Evolutionary conservation across 1,140 invertebrate genomes (phyloP).

Genomic region (Aphelenchoides fujianensis): DNA sequence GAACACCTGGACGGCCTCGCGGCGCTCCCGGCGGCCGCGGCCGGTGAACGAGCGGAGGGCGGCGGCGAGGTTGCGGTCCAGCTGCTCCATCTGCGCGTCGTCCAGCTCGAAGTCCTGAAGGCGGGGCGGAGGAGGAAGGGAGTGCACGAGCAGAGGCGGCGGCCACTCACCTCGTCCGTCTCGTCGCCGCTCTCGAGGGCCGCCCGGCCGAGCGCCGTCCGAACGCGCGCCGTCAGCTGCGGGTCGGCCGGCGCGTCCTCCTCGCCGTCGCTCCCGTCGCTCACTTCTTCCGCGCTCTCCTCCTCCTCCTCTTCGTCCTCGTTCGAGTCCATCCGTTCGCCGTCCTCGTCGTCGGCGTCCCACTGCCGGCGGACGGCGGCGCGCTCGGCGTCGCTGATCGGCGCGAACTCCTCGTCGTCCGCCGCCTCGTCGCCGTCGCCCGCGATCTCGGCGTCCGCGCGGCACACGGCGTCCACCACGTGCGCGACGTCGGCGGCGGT

Average conservation of each 20-base stretch:
- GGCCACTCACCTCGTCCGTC: background rate
- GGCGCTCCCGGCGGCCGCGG: background rate
- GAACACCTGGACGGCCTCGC: background rate
- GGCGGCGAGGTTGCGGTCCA: constrained; percentile 3
- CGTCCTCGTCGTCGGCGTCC: background rate
- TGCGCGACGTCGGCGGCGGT: background rate
- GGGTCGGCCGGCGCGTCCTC: constrained; percentile 6
- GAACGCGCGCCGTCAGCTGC: constrained; percentile 7
- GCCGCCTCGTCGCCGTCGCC: background rate
- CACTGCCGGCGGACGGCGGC: background rate
- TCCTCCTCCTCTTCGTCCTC: background rate
- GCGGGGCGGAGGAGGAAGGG: background rate
- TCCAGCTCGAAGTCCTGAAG: constrained; percentile 10
- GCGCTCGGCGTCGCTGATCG: constrained; percentile 20
- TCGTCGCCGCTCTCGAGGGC: constrained; percentile 20
- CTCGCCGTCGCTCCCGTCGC: constrained; percentile 16
- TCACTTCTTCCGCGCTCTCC: background rate
- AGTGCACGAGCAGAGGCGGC: too few species aligned
- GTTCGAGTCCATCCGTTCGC: background rate
- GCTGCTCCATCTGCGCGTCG: constrained; percentile 8
- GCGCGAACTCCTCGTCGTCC: constrained; percentile 24
- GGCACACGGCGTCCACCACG: background rate
- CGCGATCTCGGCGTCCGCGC: background rate
- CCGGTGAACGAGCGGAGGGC: background rate
- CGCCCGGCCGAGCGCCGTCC: constrained; percentile 16